A percentile compares a stretch with the other conserved stretches of the same genome.
These are phyloP conservation scores for Papilio elwesi DNA, from an alignment of 2,888 invertebrate genomes.

Conservation along the genomic window DNA sequence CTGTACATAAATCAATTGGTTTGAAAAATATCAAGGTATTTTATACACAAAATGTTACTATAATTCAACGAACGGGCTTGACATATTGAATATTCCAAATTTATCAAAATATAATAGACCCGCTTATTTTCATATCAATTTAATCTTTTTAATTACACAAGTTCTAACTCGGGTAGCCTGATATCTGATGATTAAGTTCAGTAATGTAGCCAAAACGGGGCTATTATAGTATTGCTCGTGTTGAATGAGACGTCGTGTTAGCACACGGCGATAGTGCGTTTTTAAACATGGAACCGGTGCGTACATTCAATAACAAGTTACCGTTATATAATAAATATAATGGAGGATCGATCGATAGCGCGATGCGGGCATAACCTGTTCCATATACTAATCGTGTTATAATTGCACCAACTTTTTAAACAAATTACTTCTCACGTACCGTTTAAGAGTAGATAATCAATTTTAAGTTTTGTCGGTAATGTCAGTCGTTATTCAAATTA, in stretches of 20 bases:
- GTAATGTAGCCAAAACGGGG: too few species aligned
- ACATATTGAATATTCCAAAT: too few species aligned
- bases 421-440: conserved; percentile 8
- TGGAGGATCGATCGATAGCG: conserved; percentile 65
- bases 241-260: not conserved
- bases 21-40: too few species aligned
- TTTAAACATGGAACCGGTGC: conserved; percentile 41
- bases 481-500: not conserved
- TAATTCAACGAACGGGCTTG: too few species aligned
- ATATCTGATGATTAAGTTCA: too few species aligned
- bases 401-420: conserved; percentile 30
- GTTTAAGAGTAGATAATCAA: not conserved
- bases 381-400: conserved; percentile 42
- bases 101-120: too few species aligned
- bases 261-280: conserved; percentile 1
- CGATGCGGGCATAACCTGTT: conserved; percentile 66
- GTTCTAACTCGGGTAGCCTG: too few species aligned
- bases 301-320: conserved; percentile 50
- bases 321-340: conserved; percentile 56
- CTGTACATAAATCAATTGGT: too few species aligned
- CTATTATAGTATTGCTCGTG: too few species aligned
- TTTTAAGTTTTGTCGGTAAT: not conserved
- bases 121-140: too few species aligned
- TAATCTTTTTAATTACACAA: too few species aligned
- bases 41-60: too few species aligned